Percentiles rank a stretch among this genome's conserved stretches.
Evolutionary conservation across 2,113 vertebrate species (phyloP).

Genomic region (Daubentonia madagascariensis): DNA sequence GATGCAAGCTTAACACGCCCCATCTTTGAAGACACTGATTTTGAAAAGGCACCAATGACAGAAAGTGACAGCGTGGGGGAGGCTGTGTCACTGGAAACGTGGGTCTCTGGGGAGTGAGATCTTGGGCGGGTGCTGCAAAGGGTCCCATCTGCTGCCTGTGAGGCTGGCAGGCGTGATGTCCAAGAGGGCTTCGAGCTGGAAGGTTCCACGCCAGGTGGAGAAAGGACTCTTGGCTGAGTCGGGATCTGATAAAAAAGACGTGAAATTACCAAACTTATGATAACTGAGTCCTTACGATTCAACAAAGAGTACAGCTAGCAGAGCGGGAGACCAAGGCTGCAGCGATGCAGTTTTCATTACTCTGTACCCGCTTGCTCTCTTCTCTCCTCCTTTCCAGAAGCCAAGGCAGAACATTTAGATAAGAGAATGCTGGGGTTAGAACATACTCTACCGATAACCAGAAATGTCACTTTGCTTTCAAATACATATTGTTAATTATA

Average conservation of each 20-base stretch:
- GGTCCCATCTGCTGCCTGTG: not conserved
- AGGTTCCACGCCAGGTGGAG: not conserved
- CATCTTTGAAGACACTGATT: not conserved
- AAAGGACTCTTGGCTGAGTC: not conserved
- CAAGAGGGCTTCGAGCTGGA: slow-evolving; percentile 56
- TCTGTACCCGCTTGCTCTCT: not conserved
- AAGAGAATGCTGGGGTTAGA: not conserved
- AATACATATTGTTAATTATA: not conserved
- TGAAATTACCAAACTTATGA: not conserved
- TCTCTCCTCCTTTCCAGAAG: not conserved
- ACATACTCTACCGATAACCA: not conserved
- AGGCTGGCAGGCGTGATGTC: not conserved
- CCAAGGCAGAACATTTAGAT: not conserved
- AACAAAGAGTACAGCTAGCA: accelerated
- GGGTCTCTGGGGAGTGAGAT: not conserved
- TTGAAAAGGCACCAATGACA: not conserved
- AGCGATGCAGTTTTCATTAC: accelerated
- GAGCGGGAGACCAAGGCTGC: no score
- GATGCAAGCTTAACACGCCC: slow-evolving; percentile 46
- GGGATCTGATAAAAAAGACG: slow-evolving; percentile 5
- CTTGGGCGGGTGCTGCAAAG: not conserved
- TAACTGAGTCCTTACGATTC: not conserved
- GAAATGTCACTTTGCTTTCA: not conserved
- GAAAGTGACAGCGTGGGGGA: not conserved
- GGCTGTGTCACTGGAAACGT: accelerated